Conservation (phyloP, 2,797 vertebrate genomes). For the Acestrorhynchus altus region DNA sequence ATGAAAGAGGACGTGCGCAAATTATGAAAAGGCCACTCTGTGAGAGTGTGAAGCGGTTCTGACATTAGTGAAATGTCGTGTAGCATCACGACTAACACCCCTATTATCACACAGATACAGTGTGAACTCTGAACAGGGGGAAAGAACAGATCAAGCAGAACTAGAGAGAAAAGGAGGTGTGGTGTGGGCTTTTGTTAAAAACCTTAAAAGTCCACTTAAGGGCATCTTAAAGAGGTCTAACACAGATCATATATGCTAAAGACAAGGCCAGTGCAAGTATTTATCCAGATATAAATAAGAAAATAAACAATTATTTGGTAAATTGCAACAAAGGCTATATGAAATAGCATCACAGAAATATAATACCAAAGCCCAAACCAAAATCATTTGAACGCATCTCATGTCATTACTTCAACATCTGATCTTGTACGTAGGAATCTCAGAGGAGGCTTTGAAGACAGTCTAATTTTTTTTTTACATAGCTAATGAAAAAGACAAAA, state of each 20-base stretch:
- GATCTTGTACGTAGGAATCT: too few relatives aligned
- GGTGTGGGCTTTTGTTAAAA: neutral
- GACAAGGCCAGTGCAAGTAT: too few relatives aligned
- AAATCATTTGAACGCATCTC: too few relatives aligned
- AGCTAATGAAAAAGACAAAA: too few relatives aligned
- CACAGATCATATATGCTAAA: neutral
- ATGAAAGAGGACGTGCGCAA: slow-evolving; percentile 33
- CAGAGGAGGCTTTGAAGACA: too few relatives aligned
- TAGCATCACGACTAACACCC: slow-evolving; percentile 33
- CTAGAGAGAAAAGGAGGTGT: neutral
- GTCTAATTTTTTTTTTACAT: too few relatives aligned
- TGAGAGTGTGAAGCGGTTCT: slow-evolving; percentile 37
- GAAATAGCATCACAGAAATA: too few relatives aligned
- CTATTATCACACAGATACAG: slow-evolving; percentile 32
- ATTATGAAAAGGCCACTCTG: slow-evolving; percentile 40
- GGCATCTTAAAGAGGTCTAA: neutral
- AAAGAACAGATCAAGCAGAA: slow-evolving; percentile 17
- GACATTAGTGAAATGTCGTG: slow-evolving; percentile 45
- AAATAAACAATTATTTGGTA: too few relatives aligned
- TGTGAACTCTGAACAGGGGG: slow-evolving; percentile 9
- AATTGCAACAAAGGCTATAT: too few relatives aligned
- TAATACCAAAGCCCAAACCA: too few relatives aligned
- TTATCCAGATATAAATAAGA: too few relatives aligned
- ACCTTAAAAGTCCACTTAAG: neutral
- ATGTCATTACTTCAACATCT: too few relatives aligned